Conservation (phyloP, 2,113 vertebrate species). For the Sebastes fasciatus region DNA sequence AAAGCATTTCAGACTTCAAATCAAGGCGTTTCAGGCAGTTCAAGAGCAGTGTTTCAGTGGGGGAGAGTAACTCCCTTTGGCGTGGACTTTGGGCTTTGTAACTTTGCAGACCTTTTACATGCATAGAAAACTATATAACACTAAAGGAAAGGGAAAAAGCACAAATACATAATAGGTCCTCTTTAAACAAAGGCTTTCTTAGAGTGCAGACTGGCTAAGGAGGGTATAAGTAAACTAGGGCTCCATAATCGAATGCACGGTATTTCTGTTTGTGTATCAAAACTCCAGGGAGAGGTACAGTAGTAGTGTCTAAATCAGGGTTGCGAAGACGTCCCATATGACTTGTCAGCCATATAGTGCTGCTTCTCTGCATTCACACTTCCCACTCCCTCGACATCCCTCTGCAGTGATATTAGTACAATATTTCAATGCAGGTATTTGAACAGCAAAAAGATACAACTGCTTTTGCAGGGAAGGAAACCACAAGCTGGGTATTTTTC, state of each 20-base stretch:
- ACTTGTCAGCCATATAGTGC: conserved; percentile 53
- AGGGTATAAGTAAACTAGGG: conserved; percentile 39
- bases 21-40: too few relatives aligned
- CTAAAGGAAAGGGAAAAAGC: too few relatives aligned
- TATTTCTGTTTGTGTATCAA: conserved; percentile 33
- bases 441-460: conserved; percentile 20
- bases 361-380: conserved; percentile 42
- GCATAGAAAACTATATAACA: too few relatives aligned
- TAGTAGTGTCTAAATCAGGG: conserved; percentile 66
- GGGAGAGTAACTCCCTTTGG: too few relatives aligned
- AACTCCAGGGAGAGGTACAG: conserved; percentile 45
- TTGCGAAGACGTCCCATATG: conserved; percentile 58
- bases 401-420: conserved; percentile 41
- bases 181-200: conserved; percentile 29
- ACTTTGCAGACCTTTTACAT: too few relatives aligned
- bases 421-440: conserved; percentile 49
- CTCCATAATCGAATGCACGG: conserved; percentile 24
- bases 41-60: too few relatives aligned
- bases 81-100: too few relatives aligned
- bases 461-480: conserved; percentile 20
- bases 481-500: not conserved
- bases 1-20: too few relatives aligned
- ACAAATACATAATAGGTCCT: too few relatives aligned
- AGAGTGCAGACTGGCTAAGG: conserved; percentile 19
- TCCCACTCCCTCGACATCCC: conserved; percentile 22